phyloP scores from a whole-genome alignment of 2,113 vertebrate genomes.

The Antechinus stuartii region DNA sequence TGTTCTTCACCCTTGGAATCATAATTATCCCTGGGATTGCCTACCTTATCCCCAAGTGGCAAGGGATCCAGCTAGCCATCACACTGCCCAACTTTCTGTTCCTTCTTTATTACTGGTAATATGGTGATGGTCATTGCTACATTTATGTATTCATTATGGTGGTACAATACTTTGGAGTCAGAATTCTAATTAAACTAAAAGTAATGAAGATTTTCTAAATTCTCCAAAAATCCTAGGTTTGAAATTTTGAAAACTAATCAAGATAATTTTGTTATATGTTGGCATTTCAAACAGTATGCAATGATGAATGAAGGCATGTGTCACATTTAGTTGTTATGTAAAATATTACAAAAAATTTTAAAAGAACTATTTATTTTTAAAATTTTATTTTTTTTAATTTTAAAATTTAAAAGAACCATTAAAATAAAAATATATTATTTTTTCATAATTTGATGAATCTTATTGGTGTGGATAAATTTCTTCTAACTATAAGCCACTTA shows the following conservation, averaged over 20 bases:
- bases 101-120: slow-evolving; percentile 95
- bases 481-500: background rate
- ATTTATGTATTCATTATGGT: background rate
- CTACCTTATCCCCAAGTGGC: slow-evolving; percentile 93
- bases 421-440: background rate
- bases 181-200: background rate
- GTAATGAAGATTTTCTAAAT: background rate
- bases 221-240: background rate
- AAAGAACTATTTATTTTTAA: background rate
- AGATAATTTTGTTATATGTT: background rate
- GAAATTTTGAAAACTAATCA: background rate
- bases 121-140: background rate
- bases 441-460: background rate
- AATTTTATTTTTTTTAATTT: too few relatives aligned
- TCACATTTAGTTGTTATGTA: slow-evolving; percentile 16
- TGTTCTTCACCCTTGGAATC: slow-evolving; percentile 94
- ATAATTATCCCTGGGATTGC: slow-evolving; percentile 95
- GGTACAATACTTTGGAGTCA: background rate
- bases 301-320: background rate
- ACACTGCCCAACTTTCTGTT: slow-evolving; percentile 94
- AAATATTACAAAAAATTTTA: background rate
- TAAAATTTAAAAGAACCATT: background rate
- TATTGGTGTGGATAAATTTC: background rate
- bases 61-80: slow-evolving; percentile 93
- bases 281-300: background rate